Base-by-base conservation (phyloP, 2,113 vertebrate genomes). In the Ifrita kowaldi region DNA sequence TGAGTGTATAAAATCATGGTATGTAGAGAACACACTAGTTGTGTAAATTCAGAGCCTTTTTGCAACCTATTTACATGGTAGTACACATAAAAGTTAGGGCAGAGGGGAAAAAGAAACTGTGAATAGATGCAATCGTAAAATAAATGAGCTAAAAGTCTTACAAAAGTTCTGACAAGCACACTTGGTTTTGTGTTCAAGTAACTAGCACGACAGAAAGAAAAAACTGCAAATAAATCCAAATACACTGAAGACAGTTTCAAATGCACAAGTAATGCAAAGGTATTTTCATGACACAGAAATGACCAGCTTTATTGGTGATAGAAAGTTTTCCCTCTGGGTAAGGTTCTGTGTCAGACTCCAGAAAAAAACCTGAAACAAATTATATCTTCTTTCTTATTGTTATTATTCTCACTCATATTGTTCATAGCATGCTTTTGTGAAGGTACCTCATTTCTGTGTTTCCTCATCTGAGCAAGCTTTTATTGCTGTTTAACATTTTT, bases 361-460 rank as follows among this genome's bases (percentile, higher is more conserved):
- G 14, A 14, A 62, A 63, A 74, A 46, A 55, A 2, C 0, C 1
- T 0, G 4, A 55, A 52, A 32, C 1, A 6, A 52, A 89, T 49
- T 8, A 55, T 21, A 73, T 21, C 33, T 52, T 3, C 2, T 32
- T 77, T 70, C 30, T 56, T 21, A 41, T 84, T 65, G 27, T 22
- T n/a, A n/a, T 39, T 52, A 42, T 92, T 92, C 7, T 75, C 55
- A 42, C 42, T 70, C 12, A 10, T 74, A 46, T 42, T 67, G 70
- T 68, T 70, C 8, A 46, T 44, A 62, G 3, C 6, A 46, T 3
- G 53, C 15, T 70, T 71, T 35, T 44, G 14, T 73, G 33, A 64
- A 6, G 9, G 16, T 56, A 63, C 20, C 28, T 74, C 23, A 50
- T 4, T 67, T 26, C 26, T 82, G 28, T 56, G 5, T 50, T 78